These are phyloP conservation scores for Enchytraeus crypticus DNA, from an alignment of 2,888 invertebrate species.

Conservation along the genomic window DNA sequence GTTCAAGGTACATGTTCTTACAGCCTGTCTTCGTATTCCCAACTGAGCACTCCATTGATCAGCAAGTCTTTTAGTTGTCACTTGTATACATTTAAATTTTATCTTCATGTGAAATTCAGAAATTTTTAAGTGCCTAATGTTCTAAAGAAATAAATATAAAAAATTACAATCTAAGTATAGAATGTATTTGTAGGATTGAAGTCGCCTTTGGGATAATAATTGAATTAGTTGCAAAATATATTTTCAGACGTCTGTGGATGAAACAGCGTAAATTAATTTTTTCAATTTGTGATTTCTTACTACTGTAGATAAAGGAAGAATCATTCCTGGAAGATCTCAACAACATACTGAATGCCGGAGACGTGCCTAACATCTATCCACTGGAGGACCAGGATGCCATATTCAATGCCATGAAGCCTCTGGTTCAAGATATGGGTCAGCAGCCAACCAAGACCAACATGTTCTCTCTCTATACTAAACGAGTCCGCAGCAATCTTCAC, in stretches of 20 bases:
- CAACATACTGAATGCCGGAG: constrained; percentile 49
- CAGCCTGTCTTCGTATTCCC: no score
- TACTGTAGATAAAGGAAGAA: constrained; percentile 47
- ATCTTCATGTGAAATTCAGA: no score
- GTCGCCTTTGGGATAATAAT: no score
- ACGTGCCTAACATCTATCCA: constrained; percentile 49
- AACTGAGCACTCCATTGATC: no score
- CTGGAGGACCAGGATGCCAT: constrained; percentile 54
- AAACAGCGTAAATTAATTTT: background rate
- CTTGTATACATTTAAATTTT: no score
- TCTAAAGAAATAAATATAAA: no score
- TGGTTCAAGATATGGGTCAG: constrained; percentile 63
- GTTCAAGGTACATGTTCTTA: background rate
- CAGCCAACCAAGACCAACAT: constrained; percentile 65
- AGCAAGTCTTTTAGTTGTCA: no score
- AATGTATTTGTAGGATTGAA: no score
- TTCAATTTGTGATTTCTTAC: background rate
- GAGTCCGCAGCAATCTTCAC: constrained; percentile 47
- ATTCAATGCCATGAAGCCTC: constrained; percentile 64
- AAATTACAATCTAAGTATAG: no score
- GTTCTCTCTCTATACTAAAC: constrained; percentile 47
- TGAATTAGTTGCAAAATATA: no score
- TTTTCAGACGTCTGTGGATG: no score
- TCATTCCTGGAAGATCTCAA: constrained; percentile 50
- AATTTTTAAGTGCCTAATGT: no score